These are phyloP conservation scores for Agriotes lineatus DNA, from an alignment of 2,888 invertebrate species.

Conservation along the genomic window DNA sequence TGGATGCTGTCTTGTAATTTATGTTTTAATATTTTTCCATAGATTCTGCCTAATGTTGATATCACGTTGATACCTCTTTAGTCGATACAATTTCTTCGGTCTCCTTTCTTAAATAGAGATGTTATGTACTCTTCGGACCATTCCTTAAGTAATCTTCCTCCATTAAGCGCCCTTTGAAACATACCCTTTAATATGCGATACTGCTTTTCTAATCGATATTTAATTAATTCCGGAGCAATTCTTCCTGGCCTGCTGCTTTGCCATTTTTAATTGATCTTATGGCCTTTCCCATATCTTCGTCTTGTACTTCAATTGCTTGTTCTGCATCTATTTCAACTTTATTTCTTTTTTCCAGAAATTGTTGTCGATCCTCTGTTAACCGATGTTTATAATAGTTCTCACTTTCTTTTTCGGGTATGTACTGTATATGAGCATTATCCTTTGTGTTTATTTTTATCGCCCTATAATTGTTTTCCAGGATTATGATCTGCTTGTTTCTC, in stretches of 20 bases:
- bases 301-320: neutral
- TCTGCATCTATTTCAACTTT: neutral
- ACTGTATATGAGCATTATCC: too few relatives aligned
- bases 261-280: neutral
- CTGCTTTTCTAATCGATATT: neutral
- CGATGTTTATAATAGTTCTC: too few relatives aligned
- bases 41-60: neutral
- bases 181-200: neutral
- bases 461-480: too few relatives aligned
- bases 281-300: neutral
- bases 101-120: neutral
- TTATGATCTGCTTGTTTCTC: too few relatives aligned
- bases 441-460: too few relatives aligned
- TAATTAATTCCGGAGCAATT: neutral
- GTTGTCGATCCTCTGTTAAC: too few relatives aligned
- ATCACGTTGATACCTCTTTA: neutral
- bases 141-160: neutral
- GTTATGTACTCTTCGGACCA: neutral
- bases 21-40: neutral
- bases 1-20: neutral
- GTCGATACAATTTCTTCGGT: neutral
- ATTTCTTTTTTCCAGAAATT: neutral
- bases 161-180: neutral
- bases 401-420: too few relatives aligned
- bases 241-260: neutral